These are phyloP conservation scores for Lycocerus yunnanus DNA, from an alignment of 2,888 invertebrate species.

Conservation along the genomic window DNA sequence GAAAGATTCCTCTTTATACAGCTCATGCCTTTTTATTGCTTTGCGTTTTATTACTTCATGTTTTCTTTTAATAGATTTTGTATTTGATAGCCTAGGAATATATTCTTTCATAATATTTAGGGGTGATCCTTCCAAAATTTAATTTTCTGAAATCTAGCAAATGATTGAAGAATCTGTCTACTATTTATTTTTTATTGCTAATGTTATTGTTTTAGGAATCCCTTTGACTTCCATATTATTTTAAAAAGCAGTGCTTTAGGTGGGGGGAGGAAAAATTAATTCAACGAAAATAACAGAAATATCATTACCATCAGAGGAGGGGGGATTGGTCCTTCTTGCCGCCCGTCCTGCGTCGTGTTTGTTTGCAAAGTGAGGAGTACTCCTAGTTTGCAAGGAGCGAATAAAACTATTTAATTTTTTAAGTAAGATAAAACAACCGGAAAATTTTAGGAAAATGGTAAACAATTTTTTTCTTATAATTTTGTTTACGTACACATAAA, in stretches of 20 bases:
- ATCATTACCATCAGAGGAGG: too few species aligned
- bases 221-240: too few species aligned
- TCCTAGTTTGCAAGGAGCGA: background rate
- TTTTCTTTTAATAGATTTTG: conserved; percentile 7
- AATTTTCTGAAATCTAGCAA: background rate
- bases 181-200: too few species aligned
- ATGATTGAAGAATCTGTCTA: background rate
- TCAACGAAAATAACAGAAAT: too few species aligned
- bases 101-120: background rate
- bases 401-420: background rate
- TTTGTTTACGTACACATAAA: background rate
- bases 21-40: conserved; percentile 26
- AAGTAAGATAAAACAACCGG: background rate
- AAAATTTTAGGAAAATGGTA: background rate
- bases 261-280: too few species aligned
- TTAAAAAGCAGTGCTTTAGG: too few species aligned
- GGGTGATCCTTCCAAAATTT: background rate
- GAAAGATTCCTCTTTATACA: conserved; percentile 22
- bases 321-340: too few species aligned
- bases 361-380: too few species aligned
- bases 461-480: background rate
- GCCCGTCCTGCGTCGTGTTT: too few species aligned
- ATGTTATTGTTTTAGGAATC: too few species aligned
- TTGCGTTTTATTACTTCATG: conserved; percentile 23
- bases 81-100: background rate